Percentiles rank a stretch among this genome's conserved stretches.
Conservation (phyloP, 2,888 invertebrate species). For the Andricus quercusramuli region DNA sequence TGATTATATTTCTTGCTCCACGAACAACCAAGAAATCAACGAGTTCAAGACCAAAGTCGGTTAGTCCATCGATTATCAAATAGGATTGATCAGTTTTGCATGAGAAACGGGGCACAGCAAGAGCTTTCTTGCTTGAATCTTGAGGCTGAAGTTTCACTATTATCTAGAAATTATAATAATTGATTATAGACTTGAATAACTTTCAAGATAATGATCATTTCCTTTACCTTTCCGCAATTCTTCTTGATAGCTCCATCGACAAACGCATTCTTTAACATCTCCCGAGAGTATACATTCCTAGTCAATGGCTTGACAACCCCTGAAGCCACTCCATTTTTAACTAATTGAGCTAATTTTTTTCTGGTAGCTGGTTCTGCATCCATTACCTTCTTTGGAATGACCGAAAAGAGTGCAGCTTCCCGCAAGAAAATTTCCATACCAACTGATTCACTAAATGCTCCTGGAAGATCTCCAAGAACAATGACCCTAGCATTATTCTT, state of each 20-base stretch:
- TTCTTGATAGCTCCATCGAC: conserved; percentile 84
- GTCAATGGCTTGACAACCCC: conserved; percentile 87
- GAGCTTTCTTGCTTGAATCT: conserved; percentile 28
- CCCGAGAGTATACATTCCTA: conserved; percentile 82
- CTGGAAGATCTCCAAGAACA: conserved; percentile 79
- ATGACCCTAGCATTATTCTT: conserved; percentile 78
- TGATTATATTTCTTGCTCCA: conserved; percentile 54
- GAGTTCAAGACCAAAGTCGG: conserved; percentile 77
- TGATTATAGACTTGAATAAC: too few relatives aligned
- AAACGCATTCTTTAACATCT: conserved; percentile 87
- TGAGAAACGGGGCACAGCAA: conserved; percentile 78
- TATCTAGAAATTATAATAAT: conserved; percentile 47
- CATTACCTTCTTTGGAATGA: conserved; percentile 61
- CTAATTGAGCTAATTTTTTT: conserved; percentile 80
- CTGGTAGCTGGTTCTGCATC: conserved; percentile 80
- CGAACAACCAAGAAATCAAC: conserved; percentile 52
- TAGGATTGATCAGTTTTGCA: conserved; percentile 80
- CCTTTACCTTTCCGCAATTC: conserved; percentile 87
- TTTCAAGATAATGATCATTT: conserved; percentile 5
- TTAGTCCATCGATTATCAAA: conserved; percentile 87
- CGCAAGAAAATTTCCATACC: conserved; percentile 58
- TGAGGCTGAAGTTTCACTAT: conserved; percentile 61
- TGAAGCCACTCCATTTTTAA: conserved; percentile 82
- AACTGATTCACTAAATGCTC: conserved; percentile 79
- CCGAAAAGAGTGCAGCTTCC: conserved; percentile 75